Conservation (phyloP, 2,113 vertebrate genomes). For the Vireo altiloquus region DNA sequence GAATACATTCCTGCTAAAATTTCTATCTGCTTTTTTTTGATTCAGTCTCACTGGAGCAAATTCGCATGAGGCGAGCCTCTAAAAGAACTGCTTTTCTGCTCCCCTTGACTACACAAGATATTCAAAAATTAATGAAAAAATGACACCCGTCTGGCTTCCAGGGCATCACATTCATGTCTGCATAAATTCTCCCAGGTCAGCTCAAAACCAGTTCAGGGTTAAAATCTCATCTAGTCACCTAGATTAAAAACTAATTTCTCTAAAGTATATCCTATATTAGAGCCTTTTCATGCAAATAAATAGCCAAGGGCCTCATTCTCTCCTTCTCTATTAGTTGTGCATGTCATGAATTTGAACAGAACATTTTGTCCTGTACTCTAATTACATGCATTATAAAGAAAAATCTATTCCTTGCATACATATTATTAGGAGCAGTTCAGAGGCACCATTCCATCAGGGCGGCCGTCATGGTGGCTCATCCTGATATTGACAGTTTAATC, state of each 20-base stretch:
- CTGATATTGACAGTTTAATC: constrained; percentile 75
- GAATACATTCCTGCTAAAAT: constrained; percentile 73
- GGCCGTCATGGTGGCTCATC: constrained; percentile 68
- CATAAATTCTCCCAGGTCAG: constrained; percentile 86
- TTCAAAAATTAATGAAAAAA: constrained; percentile 86
- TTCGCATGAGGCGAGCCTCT: constrained; percentile 74
- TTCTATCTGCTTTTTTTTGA: constrained; percentile 76
- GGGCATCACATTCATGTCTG: constrained; percentile 75
- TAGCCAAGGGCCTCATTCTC: constrained; percentile 76
- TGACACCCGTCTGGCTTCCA: constrained; percentile 74
- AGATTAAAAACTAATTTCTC: constrained; percentile 98
- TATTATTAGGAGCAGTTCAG: constrained; percentile 50
- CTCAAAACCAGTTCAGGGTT: constrained; percentile 81
- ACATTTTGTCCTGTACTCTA: constrained; percentile 76
- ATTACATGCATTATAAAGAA: constrained; percentile 80
- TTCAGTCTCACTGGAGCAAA: constrained; percentile 83
- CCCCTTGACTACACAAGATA: constrained; percentile 71
- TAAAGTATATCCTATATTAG: constrained; percentile 77
- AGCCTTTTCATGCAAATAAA: constrained; percentile 93
- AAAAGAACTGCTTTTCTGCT: constrained; percentile 77
- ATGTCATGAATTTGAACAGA: constrained; percentile 77
- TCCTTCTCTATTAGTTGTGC: constrained; percentile 74
- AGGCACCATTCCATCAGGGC: constrained; percentile 51
- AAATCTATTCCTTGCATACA: constrained; percentile 68
- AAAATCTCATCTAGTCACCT: constrained; percentile 89